Percentiles rank a stretch among this genome's conserved stretches.
phyloP scores from a whole-genome alignment of 2,113 vertebrate genomes.

The Sarotherodon lohbergeri region DNA sequence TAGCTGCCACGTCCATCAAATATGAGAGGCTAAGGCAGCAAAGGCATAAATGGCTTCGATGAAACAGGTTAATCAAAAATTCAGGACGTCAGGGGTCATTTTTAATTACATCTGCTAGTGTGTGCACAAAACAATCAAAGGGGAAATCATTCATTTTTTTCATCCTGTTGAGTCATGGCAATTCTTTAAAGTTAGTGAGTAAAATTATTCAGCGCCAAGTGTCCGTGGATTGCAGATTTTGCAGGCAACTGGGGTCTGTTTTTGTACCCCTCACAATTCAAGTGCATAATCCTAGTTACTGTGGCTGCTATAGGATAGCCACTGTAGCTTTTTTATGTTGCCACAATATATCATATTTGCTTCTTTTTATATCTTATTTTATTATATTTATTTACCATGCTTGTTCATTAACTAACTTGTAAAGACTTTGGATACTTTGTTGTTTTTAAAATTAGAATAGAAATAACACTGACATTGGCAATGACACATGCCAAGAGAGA shows the following conservation, averaged over 20 bases:
- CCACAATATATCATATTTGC: not conserved
- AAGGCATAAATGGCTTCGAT: not conserved
- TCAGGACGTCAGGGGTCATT: not conserved
- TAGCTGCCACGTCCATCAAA: not conserved
- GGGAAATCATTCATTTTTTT: rapidly evolving
- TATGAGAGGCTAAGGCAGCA: not conserved
- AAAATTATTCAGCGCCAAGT: not conserved
- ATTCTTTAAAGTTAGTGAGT: not conserved
- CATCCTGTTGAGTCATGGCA: not conserved
- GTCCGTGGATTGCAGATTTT: rapidly evolving
- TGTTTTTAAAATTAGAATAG: not conserved
- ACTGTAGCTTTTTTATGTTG: not conserved
- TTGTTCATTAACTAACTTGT: not conserved
- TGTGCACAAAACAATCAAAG: not conserved
- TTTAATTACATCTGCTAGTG: not conserved
- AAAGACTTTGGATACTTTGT: not conserved
- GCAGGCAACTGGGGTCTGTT: not conserved
- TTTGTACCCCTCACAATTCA: not conserved
- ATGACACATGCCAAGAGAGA: not conserved
- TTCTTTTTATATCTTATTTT: not conserved
- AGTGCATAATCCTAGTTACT: not conserved
- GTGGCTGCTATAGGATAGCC: rapidly evolving
- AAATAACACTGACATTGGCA: not conserved
- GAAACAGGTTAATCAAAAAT: not conserved
- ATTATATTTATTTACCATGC: not conserved